Percentiles rank a stretch among this genome's conserved stretches.
Evolutionary conservation across 2,888 invertebrate genomes (phyloP).

Genomic region (Isoperla grammatica): DNA sequence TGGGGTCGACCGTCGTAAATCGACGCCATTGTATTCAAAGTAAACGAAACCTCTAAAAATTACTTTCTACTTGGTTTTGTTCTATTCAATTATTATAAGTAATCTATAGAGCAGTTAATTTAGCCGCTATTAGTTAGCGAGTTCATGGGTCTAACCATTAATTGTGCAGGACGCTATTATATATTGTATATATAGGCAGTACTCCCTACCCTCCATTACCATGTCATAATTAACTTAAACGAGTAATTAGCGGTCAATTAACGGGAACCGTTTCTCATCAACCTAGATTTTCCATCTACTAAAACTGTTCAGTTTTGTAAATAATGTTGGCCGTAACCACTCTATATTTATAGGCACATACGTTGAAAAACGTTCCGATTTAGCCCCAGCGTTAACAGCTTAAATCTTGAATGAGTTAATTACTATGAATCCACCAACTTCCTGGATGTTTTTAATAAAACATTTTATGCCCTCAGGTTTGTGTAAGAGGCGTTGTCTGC

Average conservation of each 20-base stretch:
- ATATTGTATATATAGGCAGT: slow-evolving; percentile 12
- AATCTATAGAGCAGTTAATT: slow-evolving; percentile 4
- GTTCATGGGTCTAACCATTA: slow-evolving; percentile 11
- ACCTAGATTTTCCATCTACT: slow-evolving; percentile 6
- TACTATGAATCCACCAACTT: slow-evolving; percentile 11
- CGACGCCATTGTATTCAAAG: slow-evolving; percentile 17
- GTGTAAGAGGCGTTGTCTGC: too few species aligned
- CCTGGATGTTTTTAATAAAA: slow-evolving; percentile 12
- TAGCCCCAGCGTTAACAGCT: slow-evolving; percentile 7
- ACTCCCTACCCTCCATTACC: slow-evolving; percentile 15
- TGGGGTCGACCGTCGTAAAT: slow-evolving; percentile 15
- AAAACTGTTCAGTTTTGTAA: slow-evolving; percentile 17
- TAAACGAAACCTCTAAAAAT: too few species aligned
- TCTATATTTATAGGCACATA: background rate
- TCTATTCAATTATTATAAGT: slow-evolving; percentile 7
- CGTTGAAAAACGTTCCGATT: background rate
- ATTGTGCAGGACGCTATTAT: slow-evolving; percentile 14
- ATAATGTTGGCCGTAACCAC: slow-evolving; percentile 1
- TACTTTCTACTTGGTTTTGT: background rate
- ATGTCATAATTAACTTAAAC: slow-evolving; percentile 19
- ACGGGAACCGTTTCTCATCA: slow-evolving; percentile 17
- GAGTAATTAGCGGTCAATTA: slow-evolving; percentile 19
- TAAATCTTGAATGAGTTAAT: slow-evolving; percentile 14
- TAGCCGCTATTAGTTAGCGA: slow-evolving; percentile 8
- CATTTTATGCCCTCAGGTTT: background rate